Base-by-base conservation (phyloP, 1,140 invertebrate genomes). In the Drosophila azteca region DNA sequence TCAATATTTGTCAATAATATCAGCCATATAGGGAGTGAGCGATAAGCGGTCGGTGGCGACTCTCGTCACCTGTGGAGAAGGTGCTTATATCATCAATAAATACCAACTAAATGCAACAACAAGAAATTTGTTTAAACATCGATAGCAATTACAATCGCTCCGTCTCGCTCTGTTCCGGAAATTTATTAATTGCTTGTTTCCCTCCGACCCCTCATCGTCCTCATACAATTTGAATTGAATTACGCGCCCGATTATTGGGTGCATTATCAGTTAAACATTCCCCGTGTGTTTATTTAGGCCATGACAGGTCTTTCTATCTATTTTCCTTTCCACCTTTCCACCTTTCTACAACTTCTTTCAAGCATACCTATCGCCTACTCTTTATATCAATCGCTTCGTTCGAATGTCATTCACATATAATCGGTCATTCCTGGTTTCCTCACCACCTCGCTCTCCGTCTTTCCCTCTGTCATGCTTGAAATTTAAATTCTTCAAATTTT, bases 1-100 rank as follows among this genome's bases (percentile, higher is more conserved):
- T 70, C 45, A 70, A 70, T 70, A 70, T 70, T 70, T 70, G 67
- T 69, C 69, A 69, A 69, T 70, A 58, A 70, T 70, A 70, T 70
- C 67, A 70, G 67, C 41, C 9, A 45, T 35, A 53, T 48, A 58
- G 57, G 50, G 45, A 35, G 41, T 26, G 13, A 69, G 11, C 35
- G 67, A 70, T 70, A 69, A 69, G 66, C 67, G 51, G 26, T 13
- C 35, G 35, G 11, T 31, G 2, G 64, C 31, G 31, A 46, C 55
- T 50, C 41, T 55, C 22, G 62, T 69, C 66, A 68, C 64, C 65
- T 69, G 64, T 58, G 66, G 2, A 8, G 69, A 70, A 50, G 65
- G 64, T 69, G 52, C 67, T 70, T 67, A 48, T 53, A 70, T 70
- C 67, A 70, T 70, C 69, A 70, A 70, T 50, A 70, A 70, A 70